Evolutionary conservation across 1,140 invertebrate genomes (phyloP).

Genomic region (Brachionus rotundiformis): DNA sequence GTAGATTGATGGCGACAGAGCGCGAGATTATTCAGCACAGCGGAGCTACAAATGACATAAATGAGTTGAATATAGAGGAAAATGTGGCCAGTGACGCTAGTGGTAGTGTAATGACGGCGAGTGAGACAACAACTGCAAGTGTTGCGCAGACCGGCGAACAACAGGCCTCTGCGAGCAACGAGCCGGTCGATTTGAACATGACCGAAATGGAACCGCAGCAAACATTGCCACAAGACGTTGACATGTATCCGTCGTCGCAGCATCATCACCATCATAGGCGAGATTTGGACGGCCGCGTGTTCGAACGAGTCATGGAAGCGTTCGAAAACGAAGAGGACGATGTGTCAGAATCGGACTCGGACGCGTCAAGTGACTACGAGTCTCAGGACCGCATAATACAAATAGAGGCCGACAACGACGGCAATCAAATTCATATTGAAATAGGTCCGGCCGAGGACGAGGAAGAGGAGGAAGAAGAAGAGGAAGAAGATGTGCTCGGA

Average conservation of each 20-base stretch:
- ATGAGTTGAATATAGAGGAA: background rate
- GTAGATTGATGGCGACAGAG: background rate
- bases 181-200: constrained; percentile 9
- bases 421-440: constrained; percentile 49
- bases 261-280: constrained; percentile 44
- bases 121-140: background rate
- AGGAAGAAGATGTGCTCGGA: constrained; percentile 67
- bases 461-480: constrained; percentile 58
- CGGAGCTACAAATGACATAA: background rate
- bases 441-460: constrained; percentile 41
- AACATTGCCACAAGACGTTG: constrained; percentile 49
- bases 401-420: constrained; percentile 36
- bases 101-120: background rate
- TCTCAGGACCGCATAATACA: constrained; percentile 50
- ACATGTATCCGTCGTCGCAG: constrained; percentile 12
- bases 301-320: constrained; percentile 47
- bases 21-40: background rate
- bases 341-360: constrained; percentile 23
- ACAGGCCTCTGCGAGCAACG: background rate
- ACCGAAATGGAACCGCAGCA: constrained; percentile 51
- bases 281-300: constrained; percentile 20
- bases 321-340: constrained; percentile 31
- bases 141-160: too few species aligned
- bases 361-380: constrained; percentile 20
- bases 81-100: background rate